Conservation (phyloP, 2,113 vertebrate genomes). For the Etia nguti region DNA sequence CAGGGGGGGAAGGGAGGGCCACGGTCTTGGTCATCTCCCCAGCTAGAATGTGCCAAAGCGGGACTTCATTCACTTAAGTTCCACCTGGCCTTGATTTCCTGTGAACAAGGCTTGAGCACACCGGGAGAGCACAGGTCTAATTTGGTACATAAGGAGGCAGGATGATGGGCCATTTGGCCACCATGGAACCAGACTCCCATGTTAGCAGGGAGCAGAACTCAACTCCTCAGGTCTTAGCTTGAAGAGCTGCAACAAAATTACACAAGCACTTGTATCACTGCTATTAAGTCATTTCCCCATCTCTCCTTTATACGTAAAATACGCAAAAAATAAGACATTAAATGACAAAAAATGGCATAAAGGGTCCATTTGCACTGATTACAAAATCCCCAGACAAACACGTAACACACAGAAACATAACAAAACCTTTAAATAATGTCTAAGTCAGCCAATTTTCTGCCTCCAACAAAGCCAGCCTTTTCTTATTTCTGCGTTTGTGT, state of each 20-base stretch:
- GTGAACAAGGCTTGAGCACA: conserved; percentile 59
- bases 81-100: conserved; percentile 70
- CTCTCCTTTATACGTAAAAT: background rate
- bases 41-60: conserved; percentile 62
- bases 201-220: conserved; percentile 7
- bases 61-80: conserved; percentile 66
- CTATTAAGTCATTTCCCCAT: background rate
- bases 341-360: background rate
- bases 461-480: background rate
- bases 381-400: background rate
- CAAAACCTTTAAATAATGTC: background rate
- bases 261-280: background rate
- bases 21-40: conserved; percentile 37
- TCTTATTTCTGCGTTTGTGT: background rate
- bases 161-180: conserved; percentile 61
- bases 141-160: conserved; percentile 51
- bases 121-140: conserved; percentile 58
- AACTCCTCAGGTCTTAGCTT: background rate
- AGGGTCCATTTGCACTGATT: background rate
- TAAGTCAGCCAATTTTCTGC: background rate
- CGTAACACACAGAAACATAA: background rate
- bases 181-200: conserved; percentile 17
- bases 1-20: background rate
- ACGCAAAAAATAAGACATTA: background rate
- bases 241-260: background rate